Percentiles rank a stretch among this genome's conserved stretches.
phyloP scores from a whole-genome alignment of 2,797 vertebrate species.

The Hemitrygon akajei region DNA sequence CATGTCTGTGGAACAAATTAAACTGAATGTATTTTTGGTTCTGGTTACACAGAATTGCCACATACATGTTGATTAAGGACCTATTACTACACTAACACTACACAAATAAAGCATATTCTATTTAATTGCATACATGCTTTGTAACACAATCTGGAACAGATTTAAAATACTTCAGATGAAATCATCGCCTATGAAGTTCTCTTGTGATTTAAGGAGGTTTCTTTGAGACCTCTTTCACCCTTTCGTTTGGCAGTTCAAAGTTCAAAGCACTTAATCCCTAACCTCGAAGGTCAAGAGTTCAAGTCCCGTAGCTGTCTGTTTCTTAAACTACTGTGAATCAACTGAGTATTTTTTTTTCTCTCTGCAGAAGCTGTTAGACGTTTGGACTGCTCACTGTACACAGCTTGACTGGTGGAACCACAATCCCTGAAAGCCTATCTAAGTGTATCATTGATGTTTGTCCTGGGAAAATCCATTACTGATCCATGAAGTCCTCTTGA shows the following conservation, averaged over 20 bases:
- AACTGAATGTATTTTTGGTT: not conserved
- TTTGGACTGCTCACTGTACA: not conserved
- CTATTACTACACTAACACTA: not conserved
- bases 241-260: not conserved
- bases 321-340: not conserved
- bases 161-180: not conserved
- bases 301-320: slow-evolving; percentile 1
- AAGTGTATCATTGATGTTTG: not conserved
- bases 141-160: not conserved
- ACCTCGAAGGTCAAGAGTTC: not conserved
- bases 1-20: not conserved
- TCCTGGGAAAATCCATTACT: not conserved
- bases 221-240: not conserved
- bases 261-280: slow-evolving; percentile 11
- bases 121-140: not conserved
- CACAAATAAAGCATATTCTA: not conserved
- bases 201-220: not conserved
- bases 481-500: not conserved
- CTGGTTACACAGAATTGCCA: not conserved
- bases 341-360: not conserved
- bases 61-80: not conserved
- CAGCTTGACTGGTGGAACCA: not conserved
- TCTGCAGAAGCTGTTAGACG: not conserved
- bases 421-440: not conserved
- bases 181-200: not conserved